Conservation (phyloP, 2,113 vertebrate species). For the Hymenochirus boettgeri region DNA sequence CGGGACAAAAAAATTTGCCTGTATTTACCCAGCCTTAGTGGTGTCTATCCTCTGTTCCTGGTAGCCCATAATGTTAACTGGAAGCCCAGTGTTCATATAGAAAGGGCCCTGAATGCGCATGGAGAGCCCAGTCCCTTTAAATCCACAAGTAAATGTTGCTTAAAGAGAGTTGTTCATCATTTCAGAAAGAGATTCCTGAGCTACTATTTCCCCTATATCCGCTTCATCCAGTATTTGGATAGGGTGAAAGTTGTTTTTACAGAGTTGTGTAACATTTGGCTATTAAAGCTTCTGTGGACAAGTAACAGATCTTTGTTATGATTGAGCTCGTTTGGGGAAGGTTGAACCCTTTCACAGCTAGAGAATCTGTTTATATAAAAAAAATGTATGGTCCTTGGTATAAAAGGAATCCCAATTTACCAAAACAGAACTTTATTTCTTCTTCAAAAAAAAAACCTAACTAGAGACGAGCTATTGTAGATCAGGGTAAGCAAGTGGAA, state of each 20-base stretch:
- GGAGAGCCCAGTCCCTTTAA: no score
- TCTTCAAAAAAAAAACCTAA: conserved; percentile 16
- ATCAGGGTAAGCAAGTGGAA: conserved; percentile 13
- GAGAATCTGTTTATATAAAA: background rate
- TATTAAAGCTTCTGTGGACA: background rate
- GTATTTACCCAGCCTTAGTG: no score
- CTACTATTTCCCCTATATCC: conserved; percentile 1
- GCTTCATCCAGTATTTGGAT: background rate
- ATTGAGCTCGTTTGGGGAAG: background rate
- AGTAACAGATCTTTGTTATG: background rate
- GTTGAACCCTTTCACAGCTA: background rate
- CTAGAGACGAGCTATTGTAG: background rate
- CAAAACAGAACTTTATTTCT: conserved; percentile 12
- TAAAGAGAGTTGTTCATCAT: background rate
- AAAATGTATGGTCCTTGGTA: background rate
- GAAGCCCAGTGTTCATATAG: no score
- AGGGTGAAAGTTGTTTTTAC: background rate
- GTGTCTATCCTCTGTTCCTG: no score
- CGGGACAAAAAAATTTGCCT: no score
- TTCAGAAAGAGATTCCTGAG: background rate
- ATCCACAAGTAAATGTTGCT: background rate
- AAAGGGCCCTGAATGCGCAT: no score
- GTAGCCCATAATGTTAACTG: no score
- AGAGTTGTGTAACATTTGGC: background rate
- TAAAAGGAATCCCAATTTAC: no score